Base-by-base conservation (phyloP, 2,888 invertebrate genomes). In the Sinopyrophorus schimmeli region DNA sequence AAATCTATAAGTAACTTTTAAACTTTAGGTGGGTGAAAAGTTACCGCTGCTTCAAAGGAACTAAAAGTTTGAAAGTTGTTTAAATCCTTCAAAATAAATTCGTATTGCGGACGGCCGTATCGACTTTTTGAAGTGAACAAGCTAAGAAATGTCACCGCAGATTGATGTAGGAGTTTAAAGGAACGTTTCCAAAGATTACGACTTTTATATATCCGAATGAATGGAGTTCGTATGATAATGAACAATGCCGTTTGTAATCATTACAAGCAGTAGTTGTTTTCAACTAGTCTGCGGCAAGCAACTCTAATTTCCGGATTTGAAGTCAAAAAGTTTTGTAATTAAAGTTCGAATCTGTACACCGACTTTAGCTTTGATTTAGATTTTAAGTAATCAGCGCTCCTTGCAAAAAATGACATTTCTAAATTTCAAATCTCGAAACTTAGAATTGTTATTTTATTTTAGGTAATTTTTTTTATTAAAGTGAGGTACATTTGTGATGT, bases 351-450 rank as follows among this genome's bases (percentile, higher is more conserved):
- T 26, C 15, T 27, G 17, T 39, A 26, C 18, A 16, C 20, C 14
- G 35, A 43, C 34, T 34, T 43, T 12, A 34, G 27, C 34, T 43
- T 43, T 43, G 43, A 43, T 32, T 43, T 43, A 43, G 43, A 34
- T 43, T 16, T n/a, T 21, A 14, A 40, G 28, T 24, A 15, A 17
- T 20, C 28, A 12, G 12, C 6, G 24, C 24, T 35, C 24, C 35
- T 35, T 35, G 35, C 14, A n/a, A n/a, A n/a, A n/a, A n/a, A n/a
- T n/a, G n/a, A n/a, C n/a, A n/a, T n/a, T n/a, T n/a, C n/a, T n/a
- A n/a, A n/a, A n/a, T n/a, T n/a, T n/a, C n/a, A n/a, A n/a, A n/a
- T n/a, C n/a, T n/a, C n/a, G n/a, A n/a, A n/a, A n/a, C n/a, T n/a
- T n/a, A n/a, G n/a, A n/a, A n/a, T n/a, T n/a, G n/a, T n/a, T n/a